These are phyloP conservation scores for Salticus scenicus DNA, from an alignment of 2,888 invertebrate genomes.

Conservation along the genomic window DNA sequence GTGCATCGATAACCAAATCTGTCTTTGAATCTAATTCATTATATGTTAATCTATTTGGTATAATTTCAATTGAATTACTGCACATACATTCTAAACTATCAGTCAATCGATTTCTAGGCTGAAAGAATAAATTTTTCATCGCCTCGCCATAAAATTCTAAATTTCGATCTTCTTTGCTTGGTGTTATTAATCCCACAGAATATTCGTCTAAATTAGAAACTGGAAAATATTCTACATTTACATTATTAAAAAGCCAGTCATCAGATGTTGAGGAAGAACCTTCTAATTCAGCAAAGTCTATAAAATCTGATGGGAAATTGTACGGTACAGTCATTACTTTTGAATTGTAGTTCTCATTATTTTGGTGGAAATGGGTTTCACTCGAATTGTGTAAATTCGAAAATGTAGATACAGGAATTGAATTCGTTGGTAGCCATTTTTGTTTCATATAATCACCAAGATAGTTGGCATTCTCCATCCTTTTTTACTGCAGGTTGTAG, in stretches of 20 bases:
- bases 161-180: conserved; percentile 8
- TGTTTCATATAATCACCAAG: neutral
- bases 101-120: neutral
- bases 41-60: neutral
- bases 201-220: conserved; percentile 38
- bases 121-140: neutral
- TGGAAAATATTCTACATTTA: conserved; percentile 24
- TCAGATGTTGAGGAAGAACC: conserved; percentile 46
- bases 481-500: too few relatives aligned
- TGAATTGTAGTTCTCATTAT: neutral
- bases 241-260: conserved; percentile 42
- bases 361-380: neutral
- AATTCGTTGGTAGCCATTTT: neutral
- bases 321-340: neutral
- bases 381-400: neutral
- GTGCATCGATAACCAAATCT: neutral
- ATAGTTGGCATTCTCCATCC: conserved; percentile 19
- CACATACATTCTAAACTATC: neutral
- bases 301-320: conserved; percentile 35
- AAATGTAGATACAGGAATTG: neutral
- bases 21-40: neutral
- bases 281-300: conserved; percentile 49
- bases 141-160: neutral
- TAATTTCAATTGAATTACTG: neutral
- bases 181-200: conserved; percentile 10